Base-by-base conservation (phyloP, 2,113 vertebrate genomes). In the Hylia prasina region DNA sequence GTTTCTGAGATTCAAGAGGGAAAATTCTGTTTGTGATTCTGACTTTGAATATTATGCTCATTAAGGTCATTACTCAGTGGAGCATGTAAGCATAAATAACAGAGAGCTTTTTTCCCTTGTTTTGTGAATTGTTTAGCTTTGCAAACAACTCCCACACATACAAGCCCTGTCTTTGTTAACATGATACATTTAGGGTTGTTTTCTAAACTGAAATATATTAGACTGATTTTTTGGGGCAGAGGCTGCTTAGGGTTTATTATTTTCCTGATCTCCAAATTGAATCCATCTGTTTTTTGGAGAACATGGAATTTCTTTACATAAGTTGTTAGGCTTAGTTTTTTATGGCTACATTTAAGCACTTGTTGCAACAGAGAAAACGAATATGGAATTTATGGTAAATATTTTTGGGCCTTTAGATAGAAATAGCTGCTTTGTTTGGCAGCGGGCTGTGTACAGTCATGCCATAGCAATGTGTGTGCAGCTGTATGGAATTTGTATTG, bases 41-140 rank as follows among this genome's bases (percentile, higher is more conserved):
- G 73, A 44, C 90, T 95, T 93, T 81, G 60, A 93, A 40, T 93
- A 37, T 91, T 92, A n/a, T 90, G 75, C 63, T 96, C 75, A 90
- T 93, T 95, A 91, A 82, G 63, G 85, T 90, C 63, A 82, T 91
- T 91, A 90, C 58, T 95, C 95, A 85, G 66, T 80, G 85, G 58
- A 90, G 94, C 92, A 73, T 90, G 78, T 85, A 95, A 95, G 75
- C 90, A 77, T 86, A 94, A 87, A 76, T 71, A 82, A 69, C 4
- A 6, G 48, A 84, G 87, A 65, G 61, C 57, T 73, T 60, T 79
- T 57, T n/a, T 8, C 6, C 48, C 64, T 60, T 87, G 73, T 69
- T 90, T 76, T 87, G 45, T 91, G 87, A 87, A 44, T 89, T 90
- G 83, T 93, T 90, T 28, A 89, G 89, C 70, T 95, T 79, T 94